Evolutionary conservation across 2,888 invertebrate species (phyloP).

Genomic region (Euphydryas editha): DNA sequence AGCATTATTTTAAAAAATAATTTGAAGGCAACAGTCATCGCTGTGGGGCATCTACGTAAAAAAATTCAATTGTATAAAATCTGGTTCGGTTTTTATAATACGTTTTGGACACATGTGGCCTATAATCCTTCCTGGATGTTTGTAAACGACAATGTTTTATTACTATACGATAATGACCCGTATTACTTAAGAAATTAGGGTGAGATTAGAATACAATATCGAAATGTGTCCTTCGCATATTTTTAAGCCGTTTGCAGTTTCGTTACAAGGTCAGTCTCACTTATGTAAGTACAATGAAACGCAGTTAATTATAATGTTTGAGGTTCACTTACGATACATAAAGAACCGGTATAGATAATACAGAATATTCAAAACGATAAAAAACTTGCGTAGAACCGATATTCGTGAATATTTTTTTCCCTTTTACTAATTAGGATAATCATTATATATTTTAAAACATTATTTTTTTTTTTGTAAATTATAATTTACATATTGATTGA

Average conservation of each 20-base stretch:
- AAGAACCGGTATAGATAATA: neutral
- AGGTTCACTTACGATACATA: conserved; percentile 2
- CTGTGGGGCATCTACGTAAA: conserved; percentile 57
- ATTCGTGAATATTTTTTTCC: neutral
- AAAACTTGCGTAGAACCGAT: neutral
- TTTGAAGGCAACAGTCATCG: conserved; percentile 51
- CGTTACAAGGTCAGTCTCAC: conserved; percentile 25
- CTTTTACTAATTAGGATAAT: conserved; percentile 4
- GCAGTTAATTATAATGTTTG: conserved; percentile 5
- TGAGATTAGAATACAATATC: neutral
- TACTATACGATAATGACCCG: neutral
- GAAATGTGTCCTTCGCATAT: neutral
- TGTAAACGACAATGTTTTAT: neutral
- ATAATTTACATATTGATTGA: neutral
- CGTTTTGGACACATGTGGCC: conserved; percentile 38
- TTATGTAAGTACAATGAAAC: conserved; percentile 6
- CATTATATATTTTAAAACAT: neutral
- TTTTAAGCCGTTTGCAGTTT: conserved; percentile 23
- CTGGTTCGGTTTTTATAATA: conserved; percentile 52
- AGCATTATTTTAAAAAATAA: conserved; percentile 40
- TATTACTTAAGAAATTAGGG: neutral
- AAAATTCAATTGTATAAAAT: conserved; percentile 55
- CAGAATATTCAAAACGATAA: neutral
- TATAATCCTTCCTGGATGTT: conserved; percentile 34
- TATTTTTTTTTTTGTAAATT: neutral